Base-by-base conservation (phyloP, 2,888 invertebrate genomes). In the Aricia artaxerxes region DNA sequence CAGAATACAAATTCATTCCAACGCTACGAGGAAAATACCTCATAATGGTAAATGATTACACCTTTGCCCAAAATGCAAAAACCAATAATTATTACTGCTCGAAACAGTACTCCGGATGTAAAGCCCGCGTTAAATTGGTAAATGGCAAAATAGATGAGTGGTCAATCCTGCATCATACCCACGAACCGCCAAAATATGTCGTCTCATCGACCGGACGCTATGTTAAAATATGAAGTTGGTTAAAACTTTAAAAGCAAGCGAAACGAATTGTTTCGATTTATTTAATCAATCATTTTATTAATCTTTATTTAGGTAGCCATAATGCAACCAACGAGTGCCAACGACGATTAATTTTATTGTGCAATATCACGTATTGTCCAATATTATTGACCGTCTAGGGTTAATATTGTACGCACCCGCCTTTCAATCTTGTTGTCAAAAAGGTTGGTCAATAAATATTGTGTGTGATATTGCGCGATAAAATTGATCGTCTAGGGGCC, bases 1-100 rank as follows among this genome's bases (percentile, higher is more conserved):
- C 78, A 44, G 78, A 78, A 31, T 78, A 73, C 40, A 60, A 73
- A 16, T 83, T 83, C 6, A 84, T 85, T 80, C 83, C 82, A 35
- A 84, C 85, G 6, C 80, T 80, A 7, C 82, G 82, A 16, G 86
- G 86, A 11, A 86, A 85, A 79, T 78, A 83, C 78, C 79, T 87
- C 11, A 79, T 89, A 16, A 84, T 88, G 78, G 80, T 87, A 11
- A 83, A 83, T 24, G 86, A 85, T 2, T 87, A 84, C 35, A 88
- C 89, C 0, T 89, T 85, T 73, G 82, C 83, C 1, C 85, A 84
- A 79, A 82, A 81, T 76, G 84, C 83, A 24, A 24, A 81, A 1
- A 82, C 81, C 13, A 80, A 82, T 40, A 83, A 84, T 77, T 84
- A 80, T 75, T 84, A 84, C 72, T 84, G 84, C 49, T 84, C 84